Evolutionary conservation across 2,113 vertebrate genomes (phyloP).

Genomic region (Lophotis ruficrista): DNA sequence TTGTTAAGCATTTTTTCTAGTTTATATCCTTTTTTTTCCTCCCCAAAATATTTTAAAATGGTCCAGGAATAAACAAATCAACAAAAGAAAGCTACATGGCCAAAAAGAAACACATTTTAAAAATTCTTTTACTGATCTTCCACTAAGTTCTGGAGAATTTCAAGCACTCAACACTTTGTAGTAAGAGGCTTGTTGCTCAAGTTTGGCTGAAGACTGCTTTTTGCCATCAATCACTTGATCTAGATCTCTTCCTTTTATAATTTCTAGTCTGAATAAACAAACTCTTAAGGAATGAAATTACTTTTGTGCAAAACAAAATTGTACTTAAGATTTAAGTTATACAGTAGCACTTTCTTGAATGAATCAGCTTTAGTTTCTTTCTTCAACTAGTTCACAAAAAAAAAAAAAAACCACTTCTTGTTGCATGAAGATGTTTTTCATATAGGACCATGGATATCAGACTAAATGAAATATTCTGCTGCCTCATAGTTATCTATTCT

Average conservation of each 20-base stretch:
- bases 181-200: background rate
- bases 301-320: background rate
- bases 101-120: background rate
- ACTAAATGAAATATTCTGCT: background rate
- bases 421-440: background rate
- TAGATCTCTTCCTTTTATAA: background rate
- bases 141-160: background rate
- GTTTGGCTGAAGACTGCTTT: background rate
- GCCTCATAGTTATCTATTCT: background rate
- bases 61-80: background rate
- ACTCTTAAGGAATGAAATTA: background rate
- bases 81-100: background rate
- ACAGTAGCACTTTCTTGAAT: background rate
- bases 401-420: background rate
- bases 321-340: background rate
- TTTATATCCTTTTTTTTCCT: background rate
- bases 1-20: background rate
- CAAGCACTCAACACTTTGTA: background rate
- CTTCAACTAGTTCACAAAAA: background rate
- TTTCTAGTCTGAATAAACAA: background rate
- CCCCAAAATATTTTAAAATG: background rate
- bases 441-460: background rate
- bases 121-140: background rate
- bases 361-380: background rate
- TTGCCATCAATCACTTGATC: background rate